Conservation (phyloP, 2,113 vertebrate species). For the sheep (Ovis aries) region ARS-UI_Ramb_v3.0 NC_056063.1:67847001-67847500, state of each 20-base stretch:
- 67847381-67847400: slow-evolving; percentile 1
- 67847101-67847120: neutral
- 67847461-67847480: neutral
- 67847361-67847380: neutral
- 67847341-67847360: neutral
- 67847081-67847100: neutral
- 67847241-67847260: neutral
- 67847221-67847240: neutral
- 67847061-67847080: neutral
- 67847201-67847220: neutral
- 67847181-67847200: slow-evolving; percentile 25
- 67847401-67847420: neutral
- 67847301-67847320: neutral
- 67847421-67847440: neutral
- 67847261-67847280: neutral
- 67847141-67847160: neutral
- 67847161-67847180: neutral
- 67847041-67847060: neutral
- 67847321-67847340: neutral
- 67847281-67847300: neutral
- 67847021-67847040: neutral
- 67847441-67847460: neutral
- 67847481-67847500: neutral
- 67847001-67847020: neutral
- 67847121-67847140: neutral